These are phyloP conservation scores for Garra rufa DNA, from an alignment of 2,113 vertebrate species.

Conservation along the genomic window DNA sequence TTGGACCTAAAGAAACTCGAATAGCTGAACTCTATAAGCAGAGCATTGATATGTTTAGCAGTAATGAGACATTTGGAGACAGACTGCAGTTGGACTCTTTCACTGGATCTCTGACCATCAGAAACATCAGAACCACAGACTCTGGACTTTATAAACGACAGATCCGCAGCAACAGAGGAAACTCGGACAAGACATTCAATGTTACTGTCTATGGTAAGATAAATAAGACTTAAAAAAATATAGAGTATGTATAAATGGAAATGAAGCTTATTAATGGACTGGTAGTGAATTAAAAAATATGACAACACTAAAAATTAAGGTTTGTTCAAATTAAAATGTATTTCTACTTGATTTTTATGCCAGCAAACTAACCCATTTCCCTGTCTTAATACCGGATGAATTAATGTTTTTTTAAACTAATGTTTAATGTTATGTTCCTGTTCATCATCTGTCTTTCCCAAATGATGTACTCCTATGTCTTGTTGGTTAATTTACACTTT, in stretches of 20 bases:
- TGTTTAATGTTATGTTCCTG: too few species aligned
- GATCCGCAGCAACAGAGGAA: background rate
- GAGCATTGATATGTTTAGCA: background rate
- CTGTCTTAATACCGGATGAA: too few species aligned
- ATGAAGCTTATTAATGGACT: too few species aligned
- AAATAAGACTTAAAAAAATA: background rate
- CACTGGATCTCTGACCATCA: constrained; percentile 36
- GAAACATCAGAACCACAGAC: background rate
- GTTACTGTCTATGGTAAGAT: background rate
- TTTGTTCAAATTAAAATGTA: too few species aligned
- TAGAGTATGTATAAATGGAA: too few species aligned
- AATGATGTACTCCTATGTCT: too few species aligned
- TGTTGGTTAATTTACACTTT: too few species aligned
- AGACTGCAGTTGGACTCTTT: background rate
- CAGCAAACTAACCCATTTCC: background rate
- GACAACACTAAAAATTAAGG: too few species aligned
- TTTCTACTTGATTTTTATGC: too few species aligned
- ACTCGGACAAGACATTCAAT: background rate
- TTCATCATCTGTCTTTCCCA: too few species aligned
- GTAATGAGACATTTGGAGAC: background rate
- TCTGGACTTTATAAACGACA: constrained; percentile 17
- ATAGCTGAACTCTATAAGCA: background rate
- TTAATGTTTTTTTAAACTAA: too few species aligned
- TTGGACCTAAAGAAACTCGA: background rate
- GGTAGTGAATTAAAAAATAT: too few species aligned